These are phyloP conservation scores for Channa striata DNA, from an alignment of 2,797 vertebrate genomes.

Conservation along the genomic window DNA sequence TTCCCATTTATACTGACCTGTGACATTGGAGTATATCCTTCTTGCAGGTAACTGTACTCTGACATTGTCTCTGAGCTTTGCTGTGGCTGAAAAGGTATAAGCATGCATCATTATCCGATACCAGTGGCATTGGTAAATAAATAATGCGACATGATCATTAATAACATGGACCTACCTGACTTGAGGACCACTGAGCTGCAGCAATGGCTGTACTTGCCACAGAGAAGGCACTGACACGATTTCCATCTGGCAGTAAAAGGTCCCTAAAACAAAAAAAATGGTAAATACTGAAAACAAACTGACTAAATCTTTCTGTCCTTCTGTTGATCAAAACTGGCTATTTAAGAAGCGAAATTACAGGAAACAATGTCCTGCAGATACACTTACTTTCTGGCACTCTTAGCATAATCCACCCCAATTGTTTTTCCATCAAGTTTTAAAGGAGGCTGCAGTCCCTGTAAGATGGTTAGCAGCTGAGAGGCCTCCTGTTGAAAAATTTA, in stretches of 20 bases:
- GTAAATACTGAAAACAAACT: no score
- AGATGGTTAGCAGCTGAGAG: conserved; percentile 95
- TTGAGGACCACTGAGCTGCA: conserved; percentile 99
- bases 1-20: conserved; percentile 84
- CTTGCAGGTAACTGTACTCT: conserved; percentile 94
- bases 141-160: neutral
- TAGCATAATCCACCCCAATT: conserved; percentile 98
- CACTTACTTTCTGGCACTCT: conserved; percentile 98
- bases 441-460: conserved; percentile 96
- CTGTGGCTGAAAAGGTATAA: conserved; percentile 82
- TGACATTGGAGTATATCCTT: conserved; percentile 89
- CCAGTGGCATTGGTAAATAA: neutral
- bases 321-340: neutral
- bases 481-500: conserved; percentile 88
- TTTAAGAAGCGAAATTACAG: neutral
- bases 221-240: conserved; percentile 96
- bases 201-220: conserved; percentile 99
- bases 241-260: conserved; percentile 94
- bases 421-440: conserved; percentile 98
- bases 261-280: conserved; percentile 83
- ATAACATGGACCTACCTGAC: conserved; percentile 86
- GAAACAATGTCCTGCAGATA: neutral
- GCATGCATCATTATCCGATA: conserved; percentile 1
- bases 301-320: neutral
- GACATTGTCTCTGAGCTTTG: conserved; percentile 90